These are phyloP conservation scores for Tribolium castaneum DNA, from an alignment of 1,140 invertebrate species.

Conservation along the genomic window DNA sequence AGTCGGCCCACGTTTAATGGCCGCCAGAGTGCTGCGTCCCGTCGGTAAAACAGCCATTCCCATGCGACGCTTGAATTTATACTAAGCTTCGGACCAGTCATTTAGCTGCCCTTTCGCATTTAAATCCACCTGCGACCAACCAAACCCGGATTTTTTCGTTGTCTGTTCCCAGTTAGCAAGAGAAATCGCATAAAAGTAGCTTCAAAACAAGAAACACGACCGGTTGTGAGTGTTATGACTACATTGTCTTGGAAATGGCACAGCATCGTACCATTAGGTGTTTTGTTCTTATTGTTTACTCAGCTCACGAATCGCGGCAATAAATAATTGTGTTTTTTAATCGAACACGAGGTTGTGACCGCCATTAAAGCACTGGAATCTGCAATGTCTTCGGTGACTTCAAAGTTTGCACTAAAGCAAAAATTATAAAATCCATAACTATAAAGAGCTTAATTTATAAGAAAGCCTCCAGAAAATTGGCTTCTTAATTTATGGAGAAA, in stretches of 20 bases:
- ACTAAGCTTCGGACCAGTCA: neutral
- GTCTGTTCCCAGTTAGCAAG: neutral
- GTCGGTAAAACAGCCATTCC: constrained; percentile 49
- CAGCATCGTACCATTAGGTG: neutral
- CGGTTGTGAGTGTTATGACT: neutral
- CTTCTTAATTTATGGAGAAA: neutral
- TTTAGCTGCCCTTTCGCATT: too few species aligned
- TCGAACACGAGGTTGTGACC: neutral
- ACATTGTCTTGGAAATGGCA: neutral
- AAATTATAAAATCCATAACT: neutral
- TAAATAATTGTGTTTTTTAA: neutral
- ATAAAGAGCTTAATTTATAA: neutral
- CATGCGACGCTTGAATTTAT: constrained; percentile 44
- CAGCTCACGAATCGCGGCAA: neutral
- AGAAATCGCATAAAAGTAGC: neutral
- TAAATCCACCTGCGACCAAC: too few species aligned
- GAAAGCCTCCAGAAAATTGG: neutral
- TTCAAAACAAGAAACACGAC: neutral
- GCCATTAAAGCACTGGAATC: neutral
- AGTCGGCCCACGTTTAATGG: constrained; percentile 48
- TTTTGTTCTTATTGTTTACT: neutral
- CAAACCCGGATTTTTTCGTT: neutral
- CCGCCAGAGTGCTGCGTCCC: constrained; percentile 48
- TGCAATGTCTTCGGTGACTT: neutral
- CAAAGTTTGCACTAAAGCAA: neutral